A percentile compares a stretch with the other conserved stretches of the same genome.
Conservation (phyloP, 2,888 invertebrate species). For the Drosophila paracracens region DNA sequence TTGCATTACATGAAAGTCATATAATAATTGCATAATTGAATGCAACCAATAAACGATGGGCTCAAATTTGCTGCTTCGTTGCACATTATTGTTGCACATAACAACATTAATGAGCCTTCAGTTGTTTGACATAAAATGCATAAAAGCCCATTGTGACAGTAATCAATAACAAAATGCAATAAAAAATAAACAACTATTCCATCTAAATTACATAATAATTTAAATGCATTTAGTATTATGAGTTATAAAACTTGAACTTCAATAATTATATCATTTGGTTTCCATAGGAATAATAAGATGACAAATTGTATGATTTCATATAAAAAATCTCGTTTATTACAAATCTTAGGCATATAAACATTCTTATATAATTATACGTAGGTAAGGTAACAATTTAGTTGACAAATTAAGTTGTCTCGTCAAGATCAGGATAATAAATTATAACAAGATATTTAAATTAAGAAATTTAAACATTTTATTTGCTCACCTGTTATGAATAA, state of each 20-base stretch:
- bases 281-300: neutral
- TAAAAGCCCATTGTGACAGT: neutral
- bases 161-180: neutral
- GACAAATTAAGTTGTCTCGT: neutral
- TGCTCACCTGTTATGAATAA: neutral
- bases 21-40: constrained; percentile 81
- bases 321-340: neutral
- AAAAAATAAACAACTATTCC: neutral
- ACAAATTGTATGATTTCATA: neutral
- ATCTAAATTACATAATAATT: neutral
- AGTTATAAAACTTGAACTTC: neutral
- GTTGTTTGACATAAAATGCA: constrained; percentile 25
- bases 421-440: neutral
- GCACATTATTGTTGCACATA: constrained; percentile 48
- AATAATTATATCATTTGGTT: neutral
- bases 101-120: constrained; percentile 55
- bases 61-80: constrained; percentile 48
- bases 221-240: neutral
- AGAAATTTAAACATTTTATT: neutral
- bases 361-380: neutral
- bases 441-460: neutral
- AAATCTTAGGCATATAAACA: neutral
- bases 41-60: constrained; percentile 43
- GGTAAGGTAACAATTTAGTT: neutral
- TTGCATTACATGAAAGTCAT: constrained; percentile 78